Evolutionary conservation across 2,797 vertebrate genomes (phyloP), one percentile per base, ranked within the genome.

Genomic region (Miichthys miiuy): DNA sequence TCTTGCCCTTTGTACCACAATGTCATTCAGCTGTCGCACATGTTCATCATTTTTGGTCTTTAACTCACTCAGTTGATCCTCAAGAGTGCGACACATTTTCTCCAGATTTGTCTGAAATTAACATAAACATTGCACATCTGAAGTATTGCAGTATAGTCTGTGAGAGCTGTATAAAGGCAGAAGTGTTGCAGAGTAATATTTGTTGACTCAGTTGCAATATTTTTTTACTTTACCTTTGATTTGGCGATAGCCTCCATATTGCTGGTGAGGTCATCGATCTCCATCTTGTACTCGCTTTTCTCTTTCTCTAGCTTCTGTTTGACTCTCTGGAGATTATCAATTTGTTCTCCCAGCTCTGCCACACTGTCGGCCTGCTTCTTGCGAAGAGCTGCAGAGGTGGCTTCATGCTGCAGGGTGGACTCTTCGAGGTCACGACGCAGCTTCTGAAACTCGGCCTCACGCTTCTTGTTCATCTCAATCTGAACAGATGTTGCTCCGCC

Each of bases 261-360:
- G 51, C 96, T 94, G 48, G 88, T 86, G 44, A 97, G 14, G 86
- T 96, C 96, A 0, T 97, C 96, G 0, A 96, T 93, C 91, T 97
- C 96, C 96, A 97, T 97, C 94, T 96, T 97, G 83, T 94, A 74
- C 82, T 97, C 96, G 0, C 96, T 96, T 68, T 97, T 97, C 92
- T 97, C 97, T 85, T 96, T 97, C 87, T 96, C 95, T 89, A 97
- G 94, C 84, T 97, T 97, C 95, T 97, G 96, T 77, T 97, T 97
- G 78, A 97, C 94, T 0, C 95, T 90, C 72, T 97, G 96, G 76
- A 97, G 95, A 90, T 96, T 97, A 80, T 97, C 96, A 0, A 96
- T 95, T 91, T 97, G 96, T 76, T 97, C 96, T 78, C 96, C 96
- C 9, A 96, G 94, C 88, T 97, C 96, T 0, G 95, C 96, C 20